A percentile compares a stretch with the other conserved stretches of the same genome.
These are phyloP conservation scores for Phalacrocorax pelagicus DNA, from an alignment of 2,113 vertebrate species.

Conservation along the genomic window DNA sequence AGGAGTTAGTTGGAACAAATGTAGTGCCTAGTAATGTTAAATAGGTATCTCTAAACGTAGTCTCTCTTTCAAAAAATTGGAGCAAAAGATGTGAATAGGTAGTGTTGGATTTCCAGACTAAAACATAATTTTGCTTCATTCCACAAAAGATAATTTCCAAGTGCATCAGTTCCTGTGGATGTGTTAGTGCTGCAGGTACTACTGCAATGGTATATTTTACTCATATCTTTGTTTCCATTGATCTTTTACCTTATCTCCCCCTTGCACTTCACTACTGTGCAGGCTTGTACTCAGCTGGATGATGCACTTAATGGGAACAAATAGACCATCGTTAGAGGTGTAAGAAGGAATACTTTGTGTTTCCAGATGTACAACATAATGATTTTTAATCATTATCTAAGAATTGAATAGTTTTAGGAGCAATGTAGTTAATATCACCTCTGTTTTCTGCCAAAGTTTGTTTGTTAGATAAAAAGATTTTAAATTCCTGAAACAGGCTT, in stretches of 20 bases:
- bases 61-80: not conserved
- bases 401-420: not conserved
- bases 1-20: not conserved
- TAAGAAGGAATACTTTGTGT: not conserved
- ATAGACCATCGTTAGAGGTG: not conserved
- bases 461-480: not conserved
- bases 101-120: not conserved
- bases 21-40: not conserved
- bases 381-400: not conserved
- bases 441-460: not conserved
- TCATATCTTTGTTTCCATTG: not conserved
- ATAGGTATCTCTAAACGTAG: not conserved
- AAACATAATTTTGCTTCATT: not conserved
- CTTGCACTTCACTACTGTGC: not conserved
- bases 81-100: not conserved
- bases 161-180: not conserved
- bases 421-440: not conserved
- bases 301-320: not conserved
- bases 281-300: not conserved
- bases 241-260: not conserved
- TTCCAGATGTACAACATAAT: not conserved
- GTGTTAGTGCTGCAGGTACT: not conserved
- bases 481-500: not conserved
- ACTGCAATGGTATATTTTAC: not conserved
- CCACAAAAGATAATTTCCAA: not conserved